These are phyloP conservation scores for Caligus rogercresseyi DNA, from an alignment of 1,140 invertebrate species.

Conservation along the genomic window DNA sequence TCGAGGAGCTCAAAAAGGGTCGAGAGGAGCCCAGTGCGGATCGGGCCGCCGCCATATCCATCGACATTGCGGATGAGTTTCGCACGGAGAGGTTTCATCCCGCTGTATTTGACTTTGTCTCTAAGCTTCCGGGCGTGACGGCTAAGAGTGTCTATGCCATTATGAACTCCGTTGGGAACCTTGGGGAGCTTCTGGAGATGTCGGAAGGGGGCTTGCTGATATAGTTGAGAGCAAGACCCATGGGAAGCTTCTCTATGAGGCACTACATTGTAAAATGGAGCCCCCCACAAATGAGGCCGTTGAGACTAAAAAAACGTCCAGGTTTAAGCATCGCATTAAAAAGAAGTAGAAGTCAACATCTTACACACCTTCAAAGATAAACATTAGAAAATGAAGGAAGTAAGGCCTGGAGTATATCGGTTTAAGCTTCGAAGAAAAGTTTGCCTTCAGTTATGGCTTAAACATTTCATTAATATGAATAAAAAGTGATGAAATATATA, in stretches of 20 bases:
- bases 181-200: slow-evolving; percentile 34
- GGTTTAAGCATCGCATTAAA: not conserved
- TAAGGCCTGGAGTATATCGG: too few relatives aligned
- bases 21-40: slow-evolving; percentile 20
- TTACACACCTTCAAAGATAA: not conserved
- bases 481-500: too few relatives aligned
- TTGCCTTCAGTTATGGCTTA: too few relatives aligned
- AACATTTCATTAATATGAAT: too few relatives aligned
- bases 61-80: slow-evolving; percentile 33
- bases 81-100: slow-evolving; percentile 52
- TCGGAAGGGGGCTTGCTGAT: slow-evolving; percentile 40
- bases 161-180: slow-evolving; percentile 54
- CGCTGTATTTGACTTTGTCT: slow-evolving; percentile 60
- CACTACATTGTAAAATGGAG: slow-evolving; percentile 28
- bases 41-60: slow-evolving; percentile 20
- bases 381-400: too few relatives aligned
- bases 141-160: slow-evolving; percentile 62
- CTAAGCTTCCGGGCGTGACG: slow-evolving; percentile 72
- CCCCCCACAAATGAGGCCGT: slow-evolving; percentile 14
- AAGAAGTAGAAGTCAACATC: not conserved
- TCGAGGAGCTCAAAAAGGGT: slow-evolving; percentile 46
- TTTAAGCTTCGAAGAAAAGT: too few relatives aligned
- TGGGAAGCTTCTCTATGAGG: slow-evolving; percentile 30
- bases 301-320: slow-evolving; percentile 7
- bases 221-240: slow-evolving; percentile 40